Evolutionary conservation across 1,140 invertebrate genomes (phyloP).

Genomic region (Druon quercuslanigerum): DNA sequence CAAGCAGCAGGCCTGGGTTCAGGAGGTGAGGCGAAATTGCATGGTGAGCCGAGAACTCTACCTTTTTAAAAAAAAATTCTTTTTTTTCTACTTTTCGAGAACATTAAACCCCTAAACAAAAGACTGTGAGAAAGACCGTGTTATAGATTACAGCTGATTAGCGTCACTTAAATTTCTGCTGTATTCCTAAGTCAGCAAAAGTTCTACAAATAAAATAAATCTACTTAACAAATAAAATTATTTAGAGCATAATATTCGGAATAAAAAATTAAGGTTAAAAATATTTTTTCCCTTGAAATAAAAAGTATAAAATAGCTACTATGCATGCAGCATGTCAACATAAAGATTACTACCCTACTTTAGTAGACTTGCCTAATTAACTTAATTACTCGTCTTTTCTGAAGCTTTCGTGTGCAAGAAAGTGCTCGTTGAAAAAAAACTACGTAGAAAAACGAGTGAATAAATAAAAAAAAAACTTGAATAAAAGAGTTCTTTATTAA

Average conservation of each 20-base stretch:
- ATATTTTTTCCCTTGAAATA: too few relatives aligned
- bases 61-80: neutral
- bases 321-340: neutral
- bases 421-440: neutral
- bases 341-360: neutral
- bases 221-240: too few relatives aligned
- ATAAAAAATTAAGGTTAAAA: too few relatives aligned
- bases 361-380: neutral
- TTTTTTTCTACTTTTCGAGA: constrained; percentile 13
- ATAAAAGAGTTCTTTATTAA: too few relatives aligned
- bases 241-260: too few relatives aligned
- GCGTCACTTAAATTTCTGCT: neutral
- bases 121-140: constrained; percentile 8
- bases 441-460: neutral
- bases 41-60: constrained; percentile 45
- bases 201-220: too few relatives aligned
- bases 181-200: too few relatives aligned
- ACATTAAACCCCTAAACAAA: neutral
- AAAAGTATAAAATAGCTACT: neutral
- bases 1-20: constrained; percentile 79
- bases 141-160: neutral
- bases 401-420: neutral
- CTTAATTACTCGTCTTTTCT: neutral
- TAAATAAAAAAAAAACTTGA: neutral
- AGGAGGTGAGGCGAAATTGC: constrained; percentile 66